Percentiles rank a stretch among this genome's conserved stretches.
Conservation (phyloP, 2,113 vertebrate species). For the Callospermophilus lateralis region DNA sequence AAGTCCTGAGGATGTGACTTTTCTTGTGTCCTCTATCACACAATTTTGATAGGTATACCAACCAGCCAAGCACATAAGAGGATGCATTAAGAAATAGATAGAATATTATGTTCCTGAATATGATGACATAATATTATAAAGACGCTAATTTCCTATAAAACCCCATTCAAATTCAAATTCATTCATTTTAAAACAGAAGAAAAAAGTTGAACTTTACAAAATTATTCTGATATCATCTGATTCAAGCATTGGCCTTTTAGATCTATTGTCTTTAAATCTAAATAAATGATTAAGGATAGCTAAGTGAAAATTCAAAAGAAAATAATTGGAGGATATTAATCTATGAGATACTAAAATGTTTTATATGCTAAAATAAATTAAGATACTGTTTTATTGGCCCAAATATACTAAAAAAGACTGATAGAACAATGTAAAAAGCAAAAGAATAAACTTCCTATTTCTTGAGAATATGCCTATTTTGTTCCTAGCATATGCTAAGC, state of each 20-base stretch:
- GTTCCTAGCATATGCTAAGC: neutral
- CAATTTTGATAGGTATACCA: neutral
- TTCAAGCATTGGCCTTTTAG: too few relatives aligned
- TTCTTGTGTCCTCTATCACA: neutral
- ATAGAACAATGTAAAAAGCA: neutral
- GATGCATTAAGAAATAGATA: conserved; percentile 10
- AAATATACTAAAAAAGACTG: neutral
- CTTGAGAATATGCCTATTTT: neutral
- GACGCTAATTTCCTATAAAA: conserved; percentile 18
- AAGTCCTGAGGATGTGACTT: neutral
- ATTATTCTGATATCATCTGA: conserved; percentile 66
- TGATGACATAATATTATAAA: conserved; percentile 63
- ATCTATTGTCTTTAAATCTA: too few relatives aligned
- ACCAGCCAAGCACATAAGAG: neutral
- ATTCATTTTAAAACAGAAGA: conserved; percentile 39
- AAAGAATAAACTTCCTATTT: neutral
- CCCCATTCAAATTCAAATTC: conserved; percentile 27
- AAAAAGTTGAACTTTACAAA: neutral
- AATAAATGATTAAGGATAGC: neutral
- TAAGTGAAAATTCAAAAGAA: neutral
- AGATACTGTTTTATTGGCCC: neutral
- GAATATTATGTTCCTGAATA: neutral
- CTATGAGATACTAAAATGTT: neutral
- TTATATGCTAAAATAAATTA: neutral
- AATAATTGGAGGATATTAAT: neutral